Conservation (phyloP, 2,113 vertebrate species). For the Bambusicola thoracicus region DNA sequence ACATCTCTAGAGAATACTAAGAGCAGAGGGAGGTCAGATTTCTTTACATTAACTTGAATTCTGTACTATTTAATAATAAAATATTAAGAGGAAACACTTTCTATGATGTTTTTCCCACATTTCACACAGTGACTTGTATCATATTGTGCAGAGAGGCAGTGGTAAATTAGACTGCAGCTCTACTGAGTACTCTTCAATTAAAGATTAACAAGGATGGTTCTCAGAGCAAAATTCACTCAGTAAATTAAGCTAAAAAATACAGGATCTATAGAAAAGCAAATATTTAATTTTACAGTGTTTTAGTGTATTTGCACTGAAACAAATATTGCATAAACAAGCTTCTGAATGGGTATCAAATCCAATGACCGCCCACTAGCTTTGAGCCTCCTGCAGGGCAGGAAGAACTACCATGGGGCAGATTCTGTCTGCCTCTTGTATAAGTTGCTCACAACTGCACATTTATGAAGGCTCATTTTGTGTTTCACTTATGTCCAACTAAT, state of each 20-base stretch:
- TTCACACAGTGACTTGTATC: not conserved
- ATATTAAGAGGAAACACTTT: not conserved
- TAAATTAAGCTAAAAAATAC: not conserved
- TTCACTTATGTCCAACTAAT: not conserved
- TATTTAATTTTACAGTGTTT: not conserved
- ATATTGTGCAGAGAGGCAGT: not conserved
- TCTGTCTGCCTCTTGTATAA: not conserved
- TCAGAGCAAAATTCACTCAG: not conserved
- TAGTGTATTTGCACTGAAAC: not conserved
- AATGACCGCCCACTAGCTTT: rapidly evolving
- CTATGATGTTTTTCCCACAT: not conserved
- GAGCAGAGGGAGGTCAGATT: not conserved
- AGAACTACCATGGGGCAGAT: not conserved
- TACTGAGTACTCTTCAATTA: not conserved
- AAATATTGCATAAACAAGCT: not conserved
- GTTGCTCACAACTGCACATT: not conserved
- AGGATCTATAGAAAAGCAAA: not conserved
- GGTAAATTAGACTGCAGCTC: not conserved
- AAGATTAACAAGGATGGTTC: not conserved
- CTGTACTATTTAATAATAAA: not conserved
- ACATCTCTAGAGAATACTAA: not conserved
- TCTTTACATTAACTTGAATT: not conserved
- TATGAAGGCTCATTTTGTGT: not conserved
- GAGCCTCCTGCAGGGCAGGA: not conserved
- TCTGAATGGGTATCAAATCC: not conserved